Evolutionary conservation across 2,113 vertebrate genomes (phyloP).

Genomic region (Megaceryle maxima): DNA sequence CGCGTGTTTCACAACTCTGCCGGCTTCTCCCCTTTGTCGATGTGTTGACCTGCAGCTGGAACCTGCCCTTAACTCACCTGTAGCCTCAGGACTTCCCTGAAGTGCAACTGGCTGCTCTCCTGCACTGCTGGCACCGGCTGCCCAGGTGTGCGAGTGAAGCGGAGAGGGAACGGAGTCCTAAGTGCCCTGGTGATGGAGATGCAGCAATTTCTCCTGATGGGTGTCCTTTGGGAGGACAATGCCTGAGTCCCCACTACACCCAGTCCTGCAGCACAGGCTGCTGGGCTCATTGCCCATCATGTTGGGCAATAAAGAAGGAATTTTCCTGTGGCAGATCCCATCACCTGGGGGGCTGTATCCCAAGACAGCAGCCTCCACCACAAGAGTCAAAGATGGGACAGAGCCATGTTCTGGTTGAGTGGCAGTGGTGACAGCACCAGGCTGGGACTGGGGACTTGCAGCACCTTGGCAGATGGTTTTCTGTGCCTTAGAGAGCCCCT

Average conservation of each 20-base stretch:
- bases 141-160: accelerated
- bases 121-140: accelerated
- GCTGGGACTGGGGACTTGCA: not conserved
- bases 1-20: not conserved
- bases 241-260: accelerated
- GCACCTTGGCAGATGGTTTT: not conserved
- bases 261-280: not conserved
- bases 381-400: accelerated
- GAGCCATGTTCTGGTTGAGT: accelerated
- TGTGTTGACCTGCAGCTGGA: not conserved
- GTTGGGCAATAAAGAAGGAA: not conserved
- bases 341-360: not conserved
- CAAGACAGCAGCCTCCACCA: not conserved
- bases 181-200: accelerated
- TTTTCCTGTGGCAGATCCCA: not conserved
- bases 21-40: accelerated
- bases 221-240: accelerated
- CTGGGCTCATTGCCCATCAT: not conserved
- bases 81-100: not conserved
- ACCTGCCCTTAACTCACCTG: not conserved
- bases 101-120: accelerated
- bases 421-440: accelerated
- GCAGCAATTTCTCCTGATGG: not conserved
- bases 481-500: accelerated
- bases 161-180: accelerated